These are phyloP conservation scores for Aphidius ervi DNA, from an alignment of 1,140 invertebrate genomes.

Conservation along the genomic window DNA sequence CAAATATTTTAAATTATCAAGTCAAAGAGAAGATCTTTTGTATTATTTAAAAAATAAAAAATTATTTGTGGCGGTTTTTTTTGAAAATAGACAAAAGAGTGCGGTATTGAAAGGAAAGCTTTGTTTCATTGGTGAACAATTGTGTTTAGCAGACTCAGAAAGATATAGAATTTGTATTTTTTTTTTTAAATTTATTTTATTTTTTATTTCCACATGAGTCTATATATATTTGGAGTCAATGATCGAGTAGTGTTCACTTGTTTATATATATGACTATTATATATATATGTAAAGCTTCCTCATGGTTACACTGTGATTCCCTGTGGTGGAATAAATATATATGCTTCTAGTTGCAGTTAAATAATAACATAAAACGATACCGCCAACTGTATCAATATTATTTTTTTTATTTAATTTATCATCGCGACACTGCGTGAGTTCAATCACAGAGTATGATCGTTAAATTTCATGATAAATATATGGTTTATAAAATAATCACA, in stretches of 20 bases:
- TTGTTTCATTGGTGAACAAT: too few species aligned
- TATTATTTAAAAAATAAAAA: too few species aligned
- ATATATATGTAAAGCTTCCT: not conserved
- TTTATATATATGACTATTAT: constrained; percentile 14
- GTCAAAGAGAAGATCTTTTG: too few species aligned
- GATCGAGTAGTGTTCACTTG: constrained; percentile 19
- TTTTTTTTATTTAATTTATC: not conserved
- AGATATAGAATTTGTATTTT: too few species aligned
- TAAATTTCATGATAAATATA: constrained; percentile 26
- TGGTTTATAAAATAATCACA: too few species aligned
- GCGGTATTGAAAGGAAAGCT: too few species aligned
- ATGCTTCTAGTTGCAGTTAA: constrained; percentile 17
- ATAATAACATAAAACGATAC: constrained; percentile 25
- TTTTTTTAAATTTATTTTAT: too few species aligned
- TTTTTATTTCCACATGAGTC: too few species aligned
- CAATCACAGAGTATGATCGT: constrained; percentile 14
- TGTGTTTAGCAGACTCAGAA: too few species aligned
- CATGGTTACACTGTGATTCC: constrained; percentile 10
- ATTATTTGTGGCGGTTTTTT: too few species aligned
- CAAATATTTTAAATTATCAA: too few species aligned
- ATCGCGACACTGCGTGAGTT: constrained; percentile 25
- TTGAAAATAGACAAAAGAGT: too few species aligned
- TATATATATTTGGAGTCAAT: constrained; percentile 22
- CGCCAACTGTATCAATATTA: constrained; percentile 11
- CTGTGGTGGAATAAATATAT: not conserved